Percentiles rank a stretch among this genome's conserved stretches.
Conservation (phyloP, 2,888 invertebrate species). For the Tinea semifulvella region DNA sequence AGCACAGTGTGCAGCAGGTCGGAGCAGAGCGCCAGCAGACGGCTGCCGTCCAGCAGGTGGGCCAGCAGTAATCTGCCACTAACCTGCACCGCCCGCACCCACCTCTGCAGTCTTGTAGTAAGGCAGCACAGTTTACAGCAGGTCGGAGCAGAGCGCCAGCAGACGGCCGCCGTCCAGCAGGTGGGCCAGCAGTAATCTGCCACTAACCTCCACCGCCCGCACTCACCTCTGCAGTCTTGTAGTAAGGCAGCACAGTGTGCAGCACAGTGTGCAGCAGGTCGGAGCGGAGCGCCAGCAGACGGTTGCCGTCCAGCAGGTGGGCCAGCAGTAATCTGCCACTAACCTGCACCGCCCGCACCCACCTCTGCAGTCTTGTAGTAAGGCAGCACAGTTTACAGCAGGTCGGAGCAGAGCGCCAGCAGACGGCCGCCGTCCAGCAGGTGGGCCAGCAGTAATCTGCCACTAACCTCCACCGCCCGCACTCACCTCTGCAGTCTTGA, state of each 20-base stretch:
- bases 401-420: constrained; percentile 82
- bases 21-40: constrained; percentile 81
- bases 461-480: too few species aligned
- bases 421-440: constrained; percentile 78
- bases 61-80: constrained; percentile 75
- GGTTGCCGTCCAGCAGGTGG: too few species aligned
- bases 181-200: constrained; percentile 74
- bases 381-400: constrained; percentile 79
- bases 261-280: too few species aligned
- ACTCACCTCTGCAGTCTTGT: constrained; percentile 88
- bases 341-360: too few species aligned
- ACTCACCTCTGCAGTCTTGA: constrained; percentile 82
- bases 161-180: constrained; percentile 78
- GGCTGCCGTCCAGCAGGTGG: constrained; percentile 77
- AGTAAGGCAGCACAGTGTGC: constrained; percentile 79
- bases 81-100: too few species aligned
- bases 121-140: constrained; percentile 79
- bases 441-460: constrained; percentile 73
- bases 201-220: too few species aligned
- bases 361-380: constrained; percentile 87
- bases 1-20: constrained; percentile 80
- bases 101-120: constrained; percentile 87
- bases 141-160: constrained; percentile 82
- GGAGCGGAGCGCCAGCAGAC: constrained; percentile 81
- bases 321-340: too few species aligned